Percentiles rank a stretch among this genome's conserved stretches.
These are phyloP conservation scores for Bos indicus DNA, from an alignment of 2,113 vertebrate genomes.

Conservation along the genomic window DNA sequence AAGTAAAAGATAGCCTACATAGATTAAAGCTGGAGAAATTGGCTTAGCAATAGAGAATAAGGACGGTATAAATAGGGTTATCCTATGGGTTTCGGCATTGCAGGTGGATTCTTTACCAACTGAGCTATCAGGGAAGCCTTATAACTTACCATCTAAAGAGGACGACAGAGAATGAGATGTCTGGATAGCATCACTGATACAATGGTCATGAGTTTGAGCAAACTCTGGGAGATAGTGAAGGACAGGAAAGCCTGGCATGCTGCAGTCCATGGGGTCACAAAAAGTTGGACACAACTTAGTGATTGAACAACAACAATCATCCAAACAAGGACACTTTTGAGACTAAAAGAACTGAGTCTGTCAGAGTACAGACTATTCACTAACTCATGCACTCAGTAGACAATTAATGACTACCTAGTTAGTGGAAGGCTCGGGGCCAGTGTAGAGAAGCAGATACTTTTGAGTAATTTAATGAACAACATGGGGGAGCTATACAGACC, in stretches of 20 bases:
- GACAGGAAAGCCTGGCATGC: neutral
- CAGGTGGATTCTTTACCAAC: neutral
- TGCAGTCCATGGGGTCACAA: neutral
- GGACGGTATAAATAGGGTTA: neutral
- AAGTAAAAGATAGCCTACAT: neutral
- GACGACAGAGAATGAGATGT: rapidly evolving
- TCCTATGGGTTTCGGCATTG: neutral
- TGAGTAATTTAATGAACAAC: neutral
- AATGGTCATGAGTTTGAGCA: neutral
- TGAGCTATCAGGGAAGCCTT: neutral
- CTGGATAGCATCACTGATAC: neutral
- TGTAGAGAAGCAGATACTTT: neutral
- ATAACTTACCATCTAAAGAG: neutral
- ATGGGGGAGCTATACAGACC: neutral
- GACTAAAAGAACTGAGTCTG: neutral
- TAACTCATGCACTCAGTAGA: neutral
- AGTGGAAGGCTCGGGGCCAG: neutral
- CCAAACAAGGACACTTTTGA: neutral
- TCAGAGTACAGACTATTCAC: neutral
- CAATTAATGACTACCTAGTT: neutral
- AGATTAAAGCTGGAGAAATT: neutral
- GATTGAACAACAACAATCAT: neutral
- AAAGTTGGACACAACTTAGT: neutral
- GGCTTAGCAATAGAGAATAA: neutral
- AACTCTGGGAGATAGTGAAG: neutral